Conservation (phyloP, 2,888 invertebrate genomes). For the Mycogona germanica region DNA sequence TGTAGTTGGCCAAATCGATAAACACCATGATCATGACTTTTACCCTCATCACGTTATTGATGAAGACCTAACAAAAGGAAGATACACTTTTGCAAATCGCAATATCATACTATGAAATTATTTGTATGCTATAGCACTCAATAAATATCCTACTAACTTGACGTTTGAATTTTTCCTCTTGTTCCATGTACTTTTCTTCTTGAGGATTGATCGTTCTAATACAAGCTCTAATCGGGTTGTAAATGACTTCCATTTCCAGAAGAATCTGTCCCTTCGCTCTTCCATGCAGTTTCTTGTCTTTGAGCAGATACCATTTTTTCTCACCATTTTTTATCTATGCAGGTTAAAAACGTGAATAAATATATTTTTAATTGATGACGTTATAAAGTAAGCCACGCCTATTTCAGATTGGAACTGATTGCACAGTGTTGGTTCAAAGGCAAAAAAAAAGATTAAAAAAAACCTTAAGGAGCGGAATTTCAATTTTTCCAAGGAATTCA, state of each 20-base stretch:
- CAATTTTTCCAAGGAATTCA: slow-evolving; percentile 88
- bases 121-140: neutral
- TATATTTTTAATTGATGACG: too few relatives aligned
- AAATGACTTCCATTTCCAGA: slow-evolving; percentile 79
- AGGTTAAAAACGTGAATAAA: too few relatives aligned
- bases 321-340: slow-evolving; percentile 75
- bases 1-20: slow-evolving; percentile 76
- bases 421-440: neutral
- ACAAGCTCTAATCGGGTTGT: slow-evolving; percentile 88
- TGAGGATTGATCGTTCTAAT: slow-evolving; percentile 86
- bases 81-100: slow-evolving; percentile 5
- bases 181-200: slow-evolving; percentile 89
- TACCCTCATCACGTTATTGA: slow-evolving; percentile 82
- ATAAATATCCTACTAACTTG: slow-evolving; percentile 39
- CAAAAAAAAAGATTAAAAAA: neutral
- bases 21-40: slow-evolving; percentile 80
- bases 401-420: too few relatives aligned
- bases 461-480: slow-evolving; percentile 62
- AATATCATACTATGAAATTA: slow-evolving; percentile 3
- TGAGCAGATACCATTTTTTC: slow-evolving; percentile 89
- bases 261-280: slow-evolving; percentile 91
- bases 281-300: slow-evolving; percentile 82
- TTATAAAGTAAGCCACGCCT: too few relatives aligned
- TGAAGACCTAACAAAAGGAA: slow-evolving; percentile 48
- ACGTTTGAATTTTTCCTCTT: slow-evolving; percentile 89